phyloP scores from a whole-genome alignment of 2,113 vertebrate genomes.

The Tamias sibiricus region DNA sequence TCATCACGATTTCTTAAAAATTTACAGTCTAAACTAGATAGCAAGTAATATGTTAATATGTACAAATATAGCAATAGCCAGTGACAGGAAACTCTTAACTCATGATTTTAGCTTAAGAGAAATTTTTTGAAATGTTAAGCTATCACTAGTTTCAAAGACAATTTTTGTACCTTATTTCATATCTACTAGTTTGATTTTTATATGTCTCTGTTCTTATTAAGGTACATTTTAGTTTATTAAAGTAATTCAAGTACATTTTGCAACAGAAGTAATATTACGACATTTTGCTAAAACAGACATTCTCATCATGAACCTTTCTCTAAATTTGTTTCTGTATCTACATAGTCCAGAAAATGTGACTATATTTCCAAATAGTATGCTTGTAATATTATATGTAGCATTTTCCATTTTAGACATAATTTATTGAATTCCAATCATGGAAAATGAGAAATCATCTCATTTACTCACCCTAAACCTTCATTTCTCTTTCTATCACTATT shows the following conservation, averaged over 20 bases:
- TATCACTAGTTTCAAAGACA: background rate
- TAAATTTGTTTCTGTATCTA: background rate
- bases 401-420: background rate
- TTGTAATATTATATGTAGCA: background rate
- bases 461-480: too few relatives aligned
- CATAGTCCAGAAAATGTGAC: background rate
- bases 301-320: background rate
- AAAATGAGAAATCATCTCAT: background rate
- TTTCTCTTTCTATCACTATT: background rate
- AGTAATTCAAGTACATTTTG: background rate
- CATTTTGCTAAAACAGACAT: background rate
- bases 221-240: background rate
- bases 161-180: background rate
- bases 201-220: background rate
- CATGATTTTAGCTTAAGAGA: background rate
- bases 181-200: background rate
- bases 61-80: background rate
- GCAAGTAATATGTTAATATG: background rate
- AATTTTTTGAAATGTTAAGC: background rate
- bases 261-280: background rate
- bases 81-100: background rate
- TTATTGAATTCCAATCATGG: background rate
- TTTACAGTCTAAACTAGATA: background rate
- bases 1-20: background rate
- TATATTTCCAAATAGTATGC: background rate